Evolutionary conservation across 2,888 invertebrate genomes (phyloP), one percentile per base, ranked within the genome.

Genomic region (Pemphredon lugubris): DNA sequence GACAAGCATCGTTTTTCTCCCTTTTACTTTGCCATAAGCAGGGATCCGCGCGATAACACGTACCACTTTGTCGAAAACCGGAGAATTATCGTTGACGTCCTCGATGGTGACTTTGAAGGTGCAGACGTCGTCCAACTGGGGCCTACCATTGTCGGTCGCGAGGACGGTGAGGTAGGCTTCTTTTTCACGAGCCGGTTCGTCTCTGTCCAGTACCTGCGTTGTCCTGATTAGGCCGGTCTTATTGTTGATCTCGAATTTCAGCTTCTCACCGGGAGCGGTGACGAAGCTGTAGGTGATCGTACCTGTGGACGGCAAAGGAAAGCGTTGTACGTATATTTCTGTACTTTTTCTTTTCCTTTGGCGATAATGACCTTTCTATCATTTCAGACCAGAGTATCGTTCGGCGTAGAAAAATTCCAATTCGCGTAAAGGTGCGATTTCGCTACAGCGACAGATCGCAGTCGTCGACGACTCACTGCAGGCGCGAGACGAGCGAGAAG

Each of bases 21-120:
- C n/a, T n/a, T n/a, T n/a, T n/a, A n/a, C n/a, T n/a, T n/a, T n/a
- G n/a, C n/a, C n/a, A n/a, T n/a, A n/a, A n/a, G n/a, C n/a, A n/a
- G n/a, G n/a, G n/a, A n/a, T n/a, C n/a, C n/a, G n/a, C n/a, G n/a
- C n/a, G n/a, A n/a, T n/a, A n/a, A n/a, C n/a, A 34, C 94, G 92
- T 90, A 95, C 95, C 90, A 93, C 93, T 94, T 94, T 94, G 88
- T 96, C 95, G 90, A 95, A 95, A 80, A 94, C 93, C 2, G 96
- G 96, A 13, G 90, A 91, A 87, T 98, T 98, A 90, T 99, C 98
- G 91, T 99, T 99, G 86, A 97, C 94, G 90, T 98, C 98, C 85
- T 94, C 94, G 75, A 98, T 95, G 73, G 94, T 93, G 59, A 98
- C 96, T 91, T 95, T 96, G 88, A 98, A 96, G 3, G 97, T 97